Evolutionary conservation across 2,888 invertebrate species (phyloP).

Genomic region (Bedellia somnulentella): DNA sequence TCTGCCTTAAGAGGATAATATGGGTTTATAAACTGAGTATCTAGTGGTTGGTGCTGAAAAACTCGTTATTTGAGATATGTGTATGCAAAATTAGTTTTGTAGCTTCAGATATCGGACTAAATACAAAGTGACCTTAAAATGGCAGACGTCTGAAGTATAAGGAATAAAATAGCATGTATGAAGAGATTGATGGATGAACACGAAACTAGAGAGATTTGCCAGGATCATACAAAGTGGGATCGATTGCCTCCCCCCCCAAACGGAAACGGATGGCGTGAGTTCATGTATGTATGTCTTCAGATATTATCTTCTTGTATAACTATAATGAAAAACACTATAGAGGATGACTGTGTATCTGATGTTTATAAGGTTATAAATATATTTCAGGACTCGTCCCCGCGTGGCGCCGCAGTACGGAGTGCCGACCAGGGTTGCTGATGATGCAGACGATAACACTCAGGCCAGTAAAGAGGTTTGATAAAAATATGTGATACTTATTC

Average conservation of each 20-base stretch:
- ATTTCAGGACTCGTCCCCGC: slow-evolving; percentile 36
- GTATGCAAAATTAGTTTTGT: background rate
- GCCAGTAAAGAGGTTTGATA: slow-evolving; percentile 21
- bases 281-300: slow-evolving; percentile 8
- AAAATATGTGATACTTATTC: no score
- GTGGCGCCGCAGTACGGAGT: slow-evolving; percentile 30
- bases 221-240: background rate
- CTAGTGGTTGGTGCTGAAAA: no score
- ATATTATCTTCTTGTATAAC: slow-evolving; percentile 9
- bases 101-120: background rate
- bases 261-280: no score
- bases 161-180: no score
- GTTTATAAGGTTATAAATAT: background rate
- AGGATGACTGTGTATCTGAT: slow-evolving; percentile 6
- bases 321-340: slow-evolving; percentile 3
- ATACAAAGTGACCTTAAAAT: no score
- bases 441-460: slow-evolving; percentile 22
- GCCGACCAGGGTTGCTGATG: slow-evolving; percentile 20
- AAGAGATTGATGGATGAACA: no score
- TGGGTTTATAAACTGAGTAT: no score
- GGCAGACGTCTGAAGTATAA: no score
- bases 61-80: no score
- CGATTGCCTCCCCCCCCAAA: background rate
- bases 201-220: no score
- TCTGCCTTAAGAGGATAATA: no score